Conservation (phyloP, 1,140 invertebrate species). For the Orius insidiosus region DNA sequence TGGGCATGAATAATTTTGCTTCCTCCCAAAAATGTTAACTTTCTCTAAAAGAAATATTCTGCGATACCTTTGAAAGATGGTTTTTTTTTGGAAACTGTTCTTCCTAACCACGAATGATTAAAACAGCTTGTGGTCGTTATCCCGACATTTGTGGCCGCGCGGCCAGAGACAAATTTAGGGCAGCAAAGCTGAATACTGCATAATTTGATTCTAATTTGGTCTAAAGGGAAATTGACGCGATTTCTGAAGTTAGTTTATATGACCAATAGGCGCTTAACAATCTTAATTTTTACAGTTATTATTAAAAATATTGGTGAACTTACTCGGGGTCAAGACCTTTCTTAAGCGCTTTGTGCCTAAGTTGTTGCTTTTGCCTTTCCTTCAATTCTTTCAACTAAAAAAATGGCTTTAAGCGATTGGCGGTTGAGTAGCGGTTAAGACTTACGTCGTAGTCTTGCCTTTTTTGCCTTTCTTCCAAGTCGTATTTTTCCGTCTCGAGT, state of each 20-base stretch:
- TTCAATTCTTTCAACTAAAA: slow-evolving; percentile 89
- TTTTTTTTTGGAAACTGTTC: no score
- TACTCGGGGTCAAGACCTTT: slow-evolving; percentile 85
- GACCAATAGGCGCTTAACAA: background rate
- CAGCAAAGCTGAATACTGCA: no score
- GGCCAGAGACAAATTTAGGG: no score
- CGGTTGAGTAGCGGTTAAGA: slow-evolving; percentile 15
- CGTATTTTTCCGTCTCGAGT: slow-evolving; percentile 97
- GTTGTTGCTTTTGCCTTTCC: slow-evolving; percentile 92
- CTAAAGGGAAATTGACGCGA: no score
- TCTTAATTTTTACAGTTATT: background rate
- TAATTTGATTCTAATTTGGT: no score
- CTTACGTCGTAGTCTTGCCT: slow-evolving; percentile 99
- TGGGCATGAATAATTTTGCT: no score
- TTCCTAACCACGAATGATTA: no score
- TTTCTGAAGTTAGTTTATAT: background rate
- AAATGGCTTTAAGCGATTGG: slow-evolving; percentile 7
- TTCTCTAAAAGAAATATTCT: no score
- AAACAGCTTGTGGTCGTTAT: no score
- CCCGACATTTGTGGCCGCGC: no score
- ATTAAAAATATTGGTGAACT: slow-evolving; percentile 21
- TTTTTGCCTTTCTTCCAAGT: slow-evolving; percentile 97
- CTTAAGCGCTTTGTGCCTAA: slow-evolving; percentile 90
- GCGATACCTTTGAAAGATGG: no score
- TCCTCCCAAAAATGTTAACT: no score